Evolutionary conservation across 2,797 vertebrate species (phyloP), one percentile per base, ranked within the genome.

Genomic region (Mormyrus proboscirostris): DNA sequence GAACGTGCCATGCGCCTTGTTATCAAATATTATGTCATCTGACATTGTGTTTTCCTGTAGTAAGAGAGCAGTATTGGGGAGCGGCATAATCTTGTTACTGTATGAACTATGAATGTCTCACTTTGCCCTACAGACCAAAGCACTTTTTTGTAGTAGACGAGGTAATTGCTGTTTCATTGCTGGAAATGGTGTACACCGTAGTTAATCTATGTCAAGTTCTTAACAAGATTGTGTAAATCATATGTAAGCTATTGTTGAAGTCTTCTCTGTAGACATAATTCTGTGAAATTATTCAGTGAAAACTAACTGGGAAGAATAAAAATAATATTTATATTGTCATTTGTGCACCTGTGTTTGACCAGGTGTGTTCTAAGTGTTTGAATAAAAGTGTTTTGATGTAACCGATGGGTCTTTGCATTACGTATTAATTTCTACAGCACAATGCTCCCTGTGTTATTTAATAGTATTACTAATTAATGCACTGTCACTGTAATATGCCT

Each of bases 291-390:
- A 41, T 44, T 79, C 16, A 49, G 9, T 10, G 3, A 65, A 33
- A 65, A 88, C 41, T 84, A 47, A 93, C 91, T 90, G 86, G 90
- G 93, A 91, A 90, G 90, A 93, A 93, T 93, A 90, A 92, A 89
- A 89, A 90, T 91, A 92, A 94, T 95, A 94, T 95, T 95, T 95
- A 90, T 95, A 95, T 96, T 92, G 95, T 96, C 89, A 94, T 87
- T 92, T 91, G 92, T 94, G 92, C 91, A 94, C 96, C 96, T 96
- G 95, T 96, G 95, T 95, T 94, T 95, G 94, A 93, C 92, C 94
- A 95, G 93, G 92, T 97, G 93, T 93, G 90, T 93, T 89, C 90
- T 90, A 85, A 91, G 90, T 95, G 94, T 95, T 92, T 88, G 51
- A 89, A 95, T 92, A 95, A 95, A 95, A 95, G 91, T 95, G 93